phyloP scores from a whole-genome alignment of 2,113 vertebrate species.

The Gadus macrocephalus region DNA sequence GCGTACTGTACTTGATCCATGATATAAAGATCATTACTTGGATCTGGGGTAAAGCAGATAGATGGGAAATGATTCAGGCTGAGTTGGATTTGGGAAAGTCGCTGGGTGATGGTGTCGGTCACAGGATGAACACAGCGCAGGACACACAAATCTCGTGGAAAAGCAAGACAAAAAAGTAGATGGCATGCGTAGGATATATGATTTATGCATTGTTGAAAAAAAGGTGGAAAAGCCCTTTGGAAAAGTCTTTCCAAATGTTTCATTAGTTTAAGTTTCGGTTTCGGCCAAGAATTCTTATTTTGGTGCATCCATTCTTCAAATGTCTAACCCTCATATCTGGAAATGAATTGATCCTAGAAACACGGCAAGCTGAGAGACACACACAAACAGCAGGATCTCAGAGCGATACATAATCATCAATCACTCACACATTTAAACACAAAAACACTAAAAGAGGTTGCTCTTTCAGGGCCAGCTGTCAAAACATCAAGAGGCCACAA shows the following conservation, averaged over 20 bases:
- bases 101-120: background rate
- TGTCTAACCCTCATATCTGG: too few relatives aligned
- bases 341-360: too few relatives aligned
- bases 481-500: constrained; percentile 51
- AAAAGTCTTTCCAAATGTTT: too few relatives aligned
- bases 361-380: too few relatives aligned
- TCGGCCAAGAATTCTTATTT: too few relatives aligned
- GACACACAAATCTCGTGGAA: background rate
- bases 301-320: too few relatives aligned
- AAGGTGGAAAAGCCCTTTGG: too few relatives aligned
- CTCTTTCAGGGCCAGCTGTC: constrained; percentile 59
- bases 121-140: background rate
- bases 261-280: too few relatives aligned
- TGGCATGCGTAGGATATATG: too few relatives aligned
- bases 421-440: constrained; percentile 27
- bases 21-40: background rate
- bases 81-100: background rate
- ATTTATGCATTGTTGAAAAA: too few relatives aligned
- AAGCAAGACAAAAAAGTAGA: too few relatives aligned
- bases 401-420: constrained; percentile 29
- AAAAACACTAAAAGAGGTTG: constrained; percentile 47
- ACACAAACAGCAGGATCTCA: constrained; percentile 6
- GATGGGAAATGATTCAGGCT: background rate
- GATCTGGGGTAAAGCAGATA: background rate
- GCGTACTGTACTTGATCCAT: background rate